Percentiles rank a stretch among this genome's conserved stretches.
phyloP scores from a whole-genome alignment of 1,140 invertebrate genomes.

The Diuraphis noxia region DNA sequence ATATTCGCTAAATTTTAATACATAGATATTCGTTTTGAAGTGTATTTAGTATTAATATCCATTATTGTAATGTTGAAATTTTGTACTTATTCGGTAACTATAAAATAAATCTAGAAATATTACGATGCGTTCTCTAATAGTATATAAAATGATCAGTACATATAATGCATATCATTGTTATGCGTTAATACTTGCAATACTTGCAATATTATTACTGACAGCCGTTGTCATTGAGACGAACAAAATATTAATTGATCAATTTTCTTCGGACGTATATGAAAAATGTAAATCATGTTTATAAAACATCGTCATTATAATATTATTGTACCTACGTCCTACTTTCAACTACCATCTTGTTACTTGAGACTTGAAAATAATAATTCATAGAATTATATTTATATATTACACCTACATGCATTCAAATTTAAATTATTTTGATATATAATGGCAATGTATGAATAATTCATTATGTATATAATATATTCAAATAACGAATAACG shows the following conservation, averaged over 20 bases:
- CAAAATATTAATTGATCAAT: neutral
- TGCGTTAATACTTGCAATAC: neutral
- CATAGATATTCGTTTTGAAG: neutral
- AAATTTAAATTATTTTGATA: slow-evolving; percentile 12
- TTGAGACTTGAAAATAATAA: neutral
- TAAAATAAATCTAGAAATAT: neutral
- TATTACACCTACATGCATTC: neutral
- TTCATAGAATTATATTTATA: slow-evolving; percentile 6
- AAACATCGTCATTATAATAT: neutral
- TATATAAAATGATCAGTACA: neutral
- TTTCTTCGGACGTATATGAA: neutral
- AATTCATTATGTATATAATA: neutral
- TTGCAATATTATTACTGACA: too few relatives aligned
- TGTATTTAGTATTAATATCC: neutral
- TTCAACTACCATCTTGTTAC: neutral
- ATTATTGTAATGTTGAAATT: neutral
- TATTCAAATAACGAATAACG: neutral
- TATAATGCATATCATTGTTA: neutral
- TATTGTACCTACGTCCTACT: neutral
- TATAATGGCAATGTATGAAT: neutral
- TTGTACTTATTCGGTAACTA: neutral
- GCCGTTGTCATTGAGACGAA: neutral
- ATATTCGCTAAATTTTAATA: neutral
- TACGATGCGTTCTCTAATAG: neutral
- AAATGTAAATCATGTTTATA: neutral